Conservation (phyloP, 2,797 vertebrate genomes). For the Cheirogaleus major region DNA sequence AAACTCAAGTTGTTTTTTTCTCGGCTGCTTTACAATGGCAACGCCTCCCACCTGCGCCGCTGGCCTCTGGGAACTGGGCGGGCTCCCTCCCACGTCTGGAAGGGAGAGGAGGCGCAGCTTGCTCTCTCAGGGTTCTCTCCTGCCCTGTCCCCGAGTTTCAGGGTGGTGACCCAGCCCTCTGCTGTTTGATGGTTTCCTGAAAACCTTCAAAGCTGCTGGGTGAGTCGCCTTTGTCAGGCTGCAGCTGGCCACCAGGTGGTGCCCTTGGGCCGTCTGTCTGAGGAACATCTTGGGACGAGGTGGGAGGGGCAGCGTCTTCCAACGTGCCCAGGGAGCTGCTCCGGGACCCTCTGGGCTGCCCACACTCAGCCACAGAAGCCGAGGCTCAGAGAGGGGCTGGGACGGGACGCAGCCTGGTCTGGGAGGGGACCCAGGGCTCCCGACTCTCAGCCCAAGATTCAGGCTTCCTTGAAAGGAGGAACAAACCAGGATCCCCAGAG, state of each 20-base stretch:
- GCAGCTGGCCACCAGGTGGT: constrained; percentile 46
- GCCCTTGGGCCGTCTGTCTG: neutral
- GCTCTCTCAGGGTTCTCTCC: neutral
- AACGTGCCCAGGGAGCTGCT: neutral
- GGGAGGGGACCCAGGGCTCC: neutral
- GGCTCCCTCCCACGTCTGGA: accelerated
- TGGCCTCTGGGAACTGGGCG: neutral
- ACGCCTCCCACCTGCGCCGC: neutral
- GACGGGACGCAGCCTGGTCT: neutral
- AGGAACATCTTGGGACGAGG: accelerated
- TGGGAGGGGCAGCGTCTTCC: neutral
- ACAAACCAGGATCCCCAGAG: neutral
- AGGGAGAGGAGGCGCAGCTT: accelerated
- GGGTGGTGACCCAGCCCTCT: neutral
- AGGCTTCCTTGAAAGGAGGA: neutral
- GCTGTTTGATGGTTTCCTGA: accelerated
- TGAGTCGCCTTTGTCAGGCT: neutral
- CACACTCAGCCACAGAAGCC: neutral
- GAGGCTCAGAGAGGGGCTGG: neutral
- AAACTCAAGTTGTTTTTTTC: neutral
- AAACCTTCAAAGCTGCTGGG: accelerated
- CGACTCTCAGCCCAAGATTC: neutral
- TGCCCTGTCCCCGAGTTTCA: accelerated
- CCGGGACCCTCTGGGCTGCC: neutral
- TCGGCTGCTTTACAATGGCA: neutral